Base-by-base conservation (phyloP, 2,113 vertebrate genomes). In the Mus spicilegus region DNA sequence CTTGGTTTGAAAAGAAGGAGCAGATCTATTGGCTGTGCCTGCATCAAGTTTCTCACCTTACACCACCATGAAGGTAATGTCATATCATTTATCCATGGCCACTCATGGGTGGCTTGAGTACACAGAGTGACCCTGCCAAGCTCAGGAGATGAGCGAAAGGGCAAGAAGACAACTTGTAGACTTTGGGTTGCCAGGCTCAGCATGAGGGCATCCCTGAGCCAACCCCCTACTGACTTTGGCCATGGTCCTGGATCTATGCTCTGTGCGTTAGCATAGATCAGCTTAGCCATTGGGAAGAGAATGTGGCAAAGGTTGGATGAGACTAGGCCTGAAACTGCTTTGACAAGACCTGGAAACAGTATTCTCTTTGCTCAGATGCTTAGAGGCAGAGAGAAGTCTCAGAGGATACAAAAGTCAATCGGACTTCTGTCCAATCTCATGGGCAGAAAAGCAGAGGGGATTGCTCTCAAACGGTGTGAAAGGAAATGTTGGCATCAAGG, bases 121-220 rank as follows among this genome's bases (percentile, higher is more conserved):
- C 26, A 84, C 78, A 90, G 49, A 87, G 73, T 28, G 33, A 76
- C 10, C 5, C 11, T 75, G 46, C 49, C 39, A 51, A 61, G 22
- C 36, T 19, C 33, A 72, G 82, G 91, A 80, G 30, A 73, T 24
- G 81, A 54, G 11, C 7, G 0, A 49, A 90, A 72, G 49, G 49
- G 39, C 51, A 92, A 75, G 67, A 93, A 91, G 69, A 86, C 86
- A 89, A 42, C 46, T 89, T 5, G 13, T 75, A 89, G 78, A 76
- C 90, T 95, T 88, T 70, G 63, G 42, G 19, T 84, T 93, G 73
- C 93, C 56, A 77, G 70, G n/a, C 95, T 94, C 94, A 91, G 96
- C 86, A 63, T 42, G 90, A 97, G 86, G 77, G 87, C 58, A 51
- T 90, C 82, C 28, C 26, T 65, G 33, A 84, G 88, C 81, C 97